Conservation (phyloP, 2,113 vertebrate genomes). For the Zosterops borbonicus region DNA sequence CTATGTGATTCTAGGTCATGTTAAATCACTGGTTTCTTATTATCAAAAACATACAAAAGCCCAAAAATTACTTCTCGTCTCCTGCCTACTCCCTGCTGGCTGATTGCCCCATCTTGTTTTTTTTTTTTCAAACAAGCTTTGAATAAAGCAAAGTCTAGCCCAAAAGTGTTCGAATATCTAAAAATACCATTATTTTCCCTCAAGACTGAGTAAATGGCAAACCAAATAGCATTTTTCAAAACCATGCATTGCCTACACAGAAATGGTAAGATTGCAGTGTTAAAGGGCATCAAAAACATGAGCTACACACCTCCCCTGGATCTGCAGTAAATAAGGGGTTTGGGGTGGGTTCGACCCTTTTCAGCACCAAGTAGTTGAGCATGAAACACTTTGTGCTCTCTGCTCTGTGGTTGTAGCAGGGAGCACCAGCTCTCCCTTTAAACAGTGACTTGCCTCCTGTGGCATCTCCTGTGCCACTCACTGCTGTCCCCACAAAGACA, state of each 20-base stretch:
- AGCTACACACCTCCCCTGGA: not conserved
- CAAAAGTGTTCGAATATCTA: not conserved
- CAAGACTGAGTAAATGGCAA: not conserved
- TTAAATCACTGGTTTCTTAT: not conserved
- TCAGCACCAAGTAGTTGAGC: not conserved
- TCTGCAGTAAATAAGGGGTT: not conserved
- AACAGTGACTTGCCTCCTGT: not conserved
- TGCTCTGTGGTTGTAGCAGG: not conserved
- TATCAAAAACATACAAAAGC: not conserved
- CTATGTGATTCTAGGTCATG: not conserved
- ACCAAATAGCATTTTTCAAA: not conserved
- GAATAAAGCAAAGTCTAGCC: not conserved
- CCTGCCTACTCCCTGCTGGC: not conserved
- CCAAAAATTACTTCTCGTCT: not conserved
- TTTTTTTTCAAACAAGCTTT: not conserved
- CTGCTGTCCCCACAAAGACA: not conserved
- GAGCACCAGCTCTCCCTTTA: not conserved
- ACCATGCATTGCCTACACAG: not conserved
- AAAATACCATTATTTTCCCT: not conserved
- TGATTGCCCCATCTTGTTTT: not conserved
- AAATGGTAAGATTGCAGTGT: not conserved
- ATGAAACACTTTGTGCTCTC: accelerated
- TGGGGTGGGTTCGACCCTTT: not conserved
- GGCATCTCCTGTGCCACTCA: not conserved
- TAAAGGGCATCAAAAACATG: not conserved